These are phyloP conservation scores for Actias luna DNA, from an alignment of 2,888 invertebrate species.

Conservation along the genomic window DNA sequence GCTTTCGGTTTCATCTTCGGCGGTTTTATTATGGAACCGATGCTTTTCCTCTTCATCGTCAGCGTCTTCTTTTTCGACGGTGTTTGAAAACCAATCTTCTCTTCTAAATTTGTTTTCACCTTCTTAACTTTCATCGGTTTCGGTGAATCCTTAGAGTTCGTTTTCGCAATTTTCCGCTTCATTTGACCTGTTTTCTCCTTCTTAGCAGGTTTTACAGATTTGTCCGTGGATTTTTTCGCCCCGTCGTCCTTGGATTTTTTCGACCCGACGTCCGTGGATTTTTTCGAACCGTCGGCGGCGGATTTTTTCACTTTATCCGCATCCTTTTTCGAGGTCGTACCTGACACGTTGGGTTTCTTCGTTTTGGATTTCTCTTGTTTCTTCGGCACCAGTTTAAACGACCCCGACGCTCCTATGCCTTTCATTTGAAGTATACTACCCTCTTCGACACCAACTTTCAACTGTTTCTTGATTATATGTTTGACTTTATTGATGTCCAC, in stretches of 20 bases:
- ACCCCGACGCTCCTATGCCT: constrained; percentile 64
- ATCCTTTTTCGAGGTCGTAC: constrained; percentile 27
- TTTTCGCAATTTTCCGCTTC: constrained; percentile 21
- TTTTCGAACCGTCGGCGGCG: not conserved
- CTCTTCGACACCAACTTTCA: constrained; percentile 57
- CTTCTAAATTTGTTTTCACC: not conserved
- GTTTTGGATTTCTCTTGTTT: constrained; percentile 39
- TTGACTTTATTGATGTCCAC: constrained; percentile 55
- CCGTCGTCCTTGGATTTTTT: constrained; percentile 23
- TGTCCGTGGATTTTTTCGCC: constrained; percentile 29
- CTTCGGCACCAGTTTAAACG: constrained; percentile 54
- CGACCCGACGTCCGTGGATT: constrained; percentile 25
- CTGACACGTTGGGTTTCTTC: constrained; percentile 28
- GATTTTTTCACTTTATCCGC: constrained; percentile 25
- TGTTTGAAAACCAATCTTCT: constrained; percentile 31
- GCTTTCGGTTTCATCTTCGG: constrained; percentile 68
- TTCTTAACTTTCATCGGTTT: constrained; percentile 14
- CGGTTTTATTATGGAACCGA: constrained; percentile 65
- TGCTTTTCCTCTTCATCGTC: constrained; percentile 62
- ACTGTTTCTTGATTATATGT: constrained; percentile 56
- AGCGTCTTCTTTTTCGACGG: constrained; percentile 50
- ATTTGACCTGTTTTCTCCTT: constrained; percentile 22
- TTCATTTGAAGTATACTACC: constrained; percentile 60
- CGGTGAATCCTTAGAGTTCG: constrained; percentile 14
- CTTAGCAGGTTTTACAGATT: constrained; percentile 19